Percentiles rank a stretch among this genome's conserved stretches.
These are phyloP conservation scores for Volucella zonaria DNA, from an alignment of 2,888 invertebrate species.

Conservation along the genomic window DNA sequence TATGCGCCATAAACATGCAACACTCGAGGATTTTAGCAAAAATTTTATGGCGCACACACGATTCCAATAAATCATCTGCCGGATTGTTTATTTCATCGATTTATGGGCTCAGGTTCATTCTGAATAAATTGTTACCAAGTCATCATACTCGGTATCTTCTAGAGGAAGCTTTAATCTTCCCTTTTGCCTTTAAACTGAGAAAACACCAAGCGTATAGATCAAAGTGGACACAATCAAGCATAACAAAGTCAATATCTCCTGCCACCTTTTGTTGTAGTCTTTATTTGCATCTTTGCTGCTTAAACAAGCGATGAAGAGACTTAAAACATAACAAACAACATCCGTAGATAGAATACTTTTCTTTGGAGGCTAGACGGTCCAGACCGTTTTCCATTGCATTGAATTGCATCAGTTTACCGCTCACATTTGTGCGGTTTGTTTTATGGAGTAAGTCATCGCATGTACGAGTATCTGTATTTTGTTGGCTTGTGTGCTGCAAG, in stretches of 20 bases:
- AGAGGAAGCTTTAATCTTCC: conserved; percentile 4
- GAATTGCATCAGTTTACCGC: conserved; percentile 67
- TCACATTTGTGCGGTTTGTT: conserved; percentile 60
- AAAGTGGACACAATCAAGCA: conserved; percentile 65
- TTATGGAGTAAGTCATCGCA: conserved; percentile 65
- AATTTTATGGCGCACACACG: conserved; percentile 27
- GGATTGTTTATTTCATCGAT: conserved; percentile 50
- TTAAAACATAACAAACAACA: neutral
- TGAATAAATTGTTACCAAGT: conserved; percentile 30
- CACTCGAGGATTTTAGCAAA: conserved; percentile 11
- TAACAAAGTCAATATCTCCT: conserved; percentile 35
- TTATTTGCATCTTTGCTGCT: conserved; percentile 22
- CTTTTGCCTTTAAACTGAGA: conserved; percentile 3
- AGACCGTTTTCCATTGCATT: conserved; percentile 15
- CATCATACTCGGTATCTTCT: neutral
- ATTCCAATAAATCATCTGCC: conserved; percentile 57
- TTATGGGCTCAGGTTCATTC: conserved; percentile 58
- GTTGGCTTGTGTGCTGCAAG: conserved; percentile 3
- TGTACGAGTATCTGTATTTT: conserved; percentile 17
- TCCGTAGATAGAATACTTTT: conserved; percentile 5
- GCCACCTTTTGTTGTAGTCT: conserved; percentile 17
- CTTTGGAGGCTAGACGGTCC: neutral
- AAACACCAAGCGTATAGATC: conserved; percentile 63
- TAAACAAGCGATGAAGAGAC: conserved; percentile 9
- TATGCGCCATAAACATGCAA: conserved; percentile 38